Percentiles rank a stretch among this genome's conserved stretches.
These are phyloP conservation scores for Smittia aterrima DNA, from an alignment of 2,888 invertebrate genomes.

Conservation along the genomic window DNA sequence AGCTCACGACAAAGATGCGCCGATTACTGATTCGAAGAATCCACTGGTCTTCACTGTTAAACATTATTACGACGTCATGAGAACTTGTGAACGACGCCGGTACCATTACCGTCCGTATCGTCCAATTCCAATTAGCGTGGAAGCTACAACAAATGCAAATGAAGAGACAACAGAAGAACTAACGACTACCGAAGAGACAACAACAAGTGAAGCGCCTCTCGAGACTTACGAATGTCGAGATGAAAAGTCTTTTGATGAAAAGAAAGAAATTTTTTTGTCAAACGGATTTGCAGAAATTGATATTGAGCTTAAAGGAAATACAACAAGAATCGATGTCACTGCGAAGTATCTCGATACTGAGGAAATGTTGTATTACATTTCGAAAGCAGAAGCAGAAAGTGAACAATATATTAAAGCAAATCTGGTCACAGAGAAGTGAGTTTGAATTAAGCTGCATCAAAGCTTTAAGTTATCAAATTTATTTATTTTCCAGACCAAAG, in stretches of 20 bases:
- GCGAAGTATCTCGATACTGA: slow-evolving; percentile 77
- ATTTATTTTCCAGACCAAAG: slow-evolving; percentile 53
- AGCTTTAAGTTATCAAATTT: slow-evolving; percentile 55
- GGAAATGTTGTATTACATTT: slow-evolving; percentile 71
- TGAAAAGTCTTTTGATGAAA: neutral
- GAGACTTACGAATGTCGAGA: neutral
- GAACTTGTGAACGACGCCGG: neutral
- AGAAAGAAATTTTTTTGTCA: neutral
- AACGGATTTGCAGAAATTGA: neutral
- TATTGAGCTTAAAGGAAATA: neutral
- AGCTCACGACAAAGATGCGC: slow-evolving; percentile 65
- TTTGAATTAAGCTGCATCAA: slow-evolving; percentile 46
- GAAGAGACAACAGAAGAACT: neutral
- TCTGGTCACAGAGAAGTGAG: slow-evolving; percentile 58
- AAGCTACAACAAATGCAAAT: neutral
- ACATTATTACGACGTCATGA: neutral
- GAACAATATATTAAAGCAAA: slow-evolving; percentile 60
- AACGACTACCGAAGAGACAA: neutral
- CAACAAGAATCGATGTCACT: slow-evolving; percentile 39
- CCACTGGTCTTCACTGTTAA: slow-evolving; percentile 55
- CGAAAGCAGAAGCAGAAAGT: slow-evolving; percentile 66
- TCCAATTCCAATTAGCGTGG: neutral
- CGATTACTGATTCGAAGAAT: slow-evolving; percentile 60
- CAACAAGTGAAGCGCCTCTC: neutral
- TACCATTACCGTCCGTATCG: neutral